Percentiles rank a stretch among this genome's conserved stretches.
Evolutionary conservation across 2,797 vertebrate species (phyloP).

Genomic region (Synaphobranchus kaupii): DNA sequence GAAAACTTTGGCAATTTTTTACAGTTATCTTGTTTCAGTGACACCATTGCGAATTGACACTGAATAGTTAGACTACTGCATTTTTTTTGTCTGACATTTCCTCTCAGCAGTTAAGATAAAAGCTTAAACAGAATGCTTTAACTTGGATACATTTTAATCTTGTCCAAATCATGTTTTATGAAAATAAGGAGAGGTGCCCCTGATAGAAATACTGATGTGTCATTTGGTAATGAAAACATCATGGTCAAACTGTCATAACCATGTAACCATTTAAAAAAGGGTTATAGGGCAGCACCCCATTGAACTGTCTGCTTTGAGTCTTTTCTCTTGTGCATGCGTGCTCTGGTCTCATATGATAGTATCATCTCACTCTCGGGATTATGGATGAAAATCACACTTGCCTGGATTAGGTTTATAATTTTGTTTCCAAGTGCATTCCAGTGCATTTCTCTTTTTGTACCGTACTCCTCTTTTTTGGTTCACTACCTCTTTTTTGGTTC

Average conservation of each 20-base stretch:
- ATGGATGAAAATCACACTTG: neutral
- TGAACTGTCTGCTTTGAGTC: neutral
- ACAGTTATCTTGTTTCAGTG: neutral
- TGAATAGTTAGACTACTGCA: neutral
- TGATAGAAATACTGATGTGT: slow-evolving; percentile 49
- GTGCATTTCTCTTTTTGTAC: neutral
- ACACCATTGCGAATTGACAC: neutral
- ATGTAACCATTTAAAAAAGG: neutral
- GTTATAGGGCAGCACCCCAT: neutral
- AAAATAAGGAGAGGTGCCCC: slow-evolving; percentile 47
- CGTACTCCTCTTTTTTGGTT: neutral
- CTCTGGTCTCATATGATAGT: neutral
- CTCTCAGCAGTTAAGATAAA: slow-evolving; percentile 34
- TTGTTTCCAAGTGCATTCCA: neutral
- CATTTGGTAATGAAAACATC: slow-evolving; percentile 60
- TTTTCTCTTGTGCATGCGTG: neutral
- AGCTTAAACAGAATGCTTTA: slow-evolving; percentile 49
- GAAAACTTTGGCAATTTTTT: neutral
- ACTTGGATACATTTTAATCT: slow-evolving; percentile 48
- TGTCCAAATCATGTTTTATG: slow-evolving; percentile 62
- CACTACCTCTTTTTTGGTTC: neutral
- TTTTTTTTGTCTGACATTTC: slow-evolving; percentile 32
- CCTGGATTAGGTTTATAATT: neutral
- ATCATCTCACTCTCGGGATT: neutral
- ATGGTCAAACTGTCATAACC: slow-evolving; percentile 41